Base-by-base conservation (phyloP, 1,140 invertebrate species). In the Oreohelix idahoensis region DNA sequence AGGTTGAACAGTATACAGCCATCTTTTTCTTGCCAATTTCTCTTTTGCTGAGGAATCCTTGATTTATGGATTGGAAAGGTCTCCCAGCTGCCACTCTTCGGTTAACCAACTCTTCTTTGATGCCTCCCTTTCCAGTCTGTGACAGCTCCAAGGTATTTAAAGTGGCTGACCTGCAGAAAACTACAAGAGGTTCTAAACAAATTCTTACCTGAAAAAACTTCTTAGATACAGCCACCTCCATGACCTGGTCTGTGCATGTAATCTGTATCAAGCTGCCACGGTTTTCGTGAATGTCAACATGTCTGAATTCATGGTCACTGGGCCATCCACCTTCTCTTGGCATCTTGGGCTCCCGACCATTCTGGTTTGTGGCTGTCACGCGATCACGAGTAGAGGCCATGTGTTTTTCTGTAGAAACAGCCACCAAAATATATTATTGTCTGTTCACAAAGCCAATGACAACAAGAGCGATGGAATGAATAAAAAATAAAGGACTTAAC, bases 181-280 rank as follows among this genome's bases (percentile, higher is more conserved):
- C n/a, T n/a, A n/a, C n/a, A n/a, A n/a, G n/a, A n/a, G n/a, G n/a
- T n/a, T n/a, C n/a, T n/a, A n/a, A n/a, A 49, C 17, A 49, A 49
- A 15, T 23, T 39, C 32, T 38, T 36, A 79, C 77, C 77, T 79
- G 29, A 26, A 79, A 58, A 66, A 79, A 66, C 26, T 66, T 79
- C 77, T 79, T 79, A 53, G 58, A 38, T 8, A 79, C 26, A 5
- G 32, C 35, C 15, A 79, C 77, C 29, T 66, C 53, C 77, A 79
- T 79, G 29, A 32, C 29, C 4, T 66, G 32, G 0, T 45, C 77
- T 17, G 35, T 26, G 26, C 77, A 79, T 17, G 51, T 79, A 15
- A 45, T 39, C 29, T 79, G 17, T n/a, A 77, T 32, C 42, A 77
- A 20, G 1, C n/a, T 29, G n/a, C 39, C 26, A 53, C 10, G n/a